phyloP scores from a whole-genome alignment of 2,888 invertebrate genomes.

The Syritta pipiens region DNA sequence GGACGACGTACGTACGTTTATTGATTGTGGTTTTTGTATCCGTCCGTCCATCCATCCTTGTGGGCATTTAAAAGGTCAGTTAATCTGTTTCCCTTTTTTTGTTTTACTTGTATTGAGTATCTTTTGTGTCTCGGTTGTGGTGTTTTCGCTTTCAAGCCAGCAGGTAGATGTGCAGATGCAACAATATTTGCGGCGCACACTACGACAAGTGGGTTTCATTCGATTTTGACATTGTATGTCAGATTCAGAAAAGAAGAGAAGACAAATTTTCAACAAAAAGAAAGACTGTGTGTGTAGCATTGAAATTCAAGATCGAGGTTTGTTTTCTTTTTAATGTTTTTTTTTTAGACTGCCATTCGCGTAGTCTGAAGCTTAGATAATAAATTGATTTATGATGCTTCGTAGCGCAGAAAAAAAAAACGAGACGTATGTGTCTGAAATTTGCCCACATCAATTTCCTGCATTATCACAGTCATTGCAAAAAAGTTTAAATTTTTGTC shows the following conservation, averaged over 20 bases:
- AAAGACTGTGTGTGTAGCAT: conserved; percentile 17
- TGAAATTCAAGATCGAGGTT: conserved; percentile 61
- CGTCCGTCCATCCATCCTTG: not conserved
- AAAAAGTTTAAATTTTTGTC: too few species aligned
- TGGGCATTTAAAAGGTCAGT: not conserved
- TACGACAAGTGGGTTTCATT: conserved; percentile 30
- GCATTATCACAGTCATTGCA: not conserved
- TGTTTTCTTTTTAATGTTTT: conserved; percentile 13
- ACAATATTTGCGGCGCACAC: not conserved
- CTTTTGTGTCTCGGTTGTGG: too few species aligned
- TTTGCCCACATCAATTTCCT: not conserved
- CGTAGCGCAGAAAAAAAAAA: not conserved
- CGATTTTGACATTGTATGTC: conserved; percentile 36
- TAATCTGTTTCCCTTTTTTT: too few species aligned
- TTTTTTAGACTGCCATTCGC: conserved; percentile 11
- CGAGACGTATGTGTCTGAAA: not conserved
- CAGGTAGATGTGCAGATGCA: conserved; percentile 14
- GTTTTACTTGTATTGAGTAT: too few species aligned
- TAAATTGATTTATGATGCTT: conserved; percentile 34
- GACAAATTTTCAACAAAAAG: conserved; percentile 5
- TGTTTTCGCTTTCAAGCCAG: not conserved
- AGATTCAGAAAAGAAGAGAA: conserved; percentile 1
- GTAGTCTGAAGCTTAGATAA: not conserved
- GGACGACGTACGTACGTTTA: too few species aligned
- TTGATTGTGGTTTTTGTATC: not conserved